These are phyloP conservation scores for Ophthalmolycus amberensis DNA, from an alignment of 2,113 vertebrate species.

Conservation along the genomic window DNA sequence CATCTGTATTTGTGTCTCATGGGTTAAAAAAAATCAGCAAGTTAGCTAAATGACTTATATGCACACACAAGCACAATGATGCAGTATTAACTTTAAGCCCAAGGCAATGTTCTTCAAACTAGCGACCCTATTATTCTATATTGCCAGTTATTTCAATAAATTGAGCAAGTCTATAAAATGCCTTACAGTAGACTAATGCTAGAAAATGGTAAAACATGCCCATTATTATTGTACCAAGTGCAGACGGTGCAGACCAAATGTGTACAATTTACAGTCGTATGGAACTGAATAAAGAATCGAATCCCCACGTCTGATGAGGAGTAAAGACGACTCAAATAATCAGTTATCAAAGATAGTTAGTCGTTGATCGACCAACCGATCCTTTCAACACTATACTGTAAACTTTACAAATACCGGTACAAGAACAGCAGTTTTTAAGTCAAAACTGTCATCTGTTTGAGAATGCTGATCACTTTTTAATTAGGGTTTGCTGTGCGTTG, in stretches of 20 bases:
- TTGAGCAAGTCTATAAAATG: background rate
- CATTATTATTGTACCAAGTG: too few species aligned
- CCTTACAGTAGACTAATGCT: too few species aligned
- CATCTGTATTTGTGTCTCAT: too few species aligned
- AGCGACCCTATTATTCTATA: too few species aligned
- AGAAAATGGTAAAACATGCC: background rate
- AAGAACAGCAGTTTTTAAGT: slow-evolving; percentile 6
- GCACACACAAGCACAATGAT: too few species aligned
- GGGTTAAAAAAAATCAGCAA: too few species aligned
- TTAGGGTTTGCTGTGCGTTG: slow-evolving; percentile 86
- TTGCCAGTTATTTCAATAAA: too few species aligned
- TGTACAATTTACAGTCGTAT: background rate
- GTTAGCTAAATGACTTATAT: too few species aligned
- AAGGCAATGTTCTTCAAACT: too few species aligned
- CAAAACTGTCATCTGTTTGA: slow-evolving; percentile 84
- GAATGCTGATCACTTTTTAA: slow-evolving; percentile 90
- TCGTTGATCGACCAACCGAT: background rate
- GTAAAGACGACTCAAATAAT: background rate
- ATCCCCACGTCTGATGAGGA: background rate
- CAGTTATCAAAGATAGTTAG: background rate
- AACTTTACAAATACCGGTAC: background rate
- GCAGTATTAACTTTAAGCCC: too few species aligned
- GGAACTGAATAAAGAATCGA: background rate
- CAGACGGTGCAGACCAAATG: background rate
- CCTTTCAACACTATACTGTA: background rate